A percentile compares a stretch with the other conserved stretches of the same genome.
Evolutionary conservation across 2,113 vertebrate genomes (phyloP).

Genomic region (Anoura caudifer): DNA sequence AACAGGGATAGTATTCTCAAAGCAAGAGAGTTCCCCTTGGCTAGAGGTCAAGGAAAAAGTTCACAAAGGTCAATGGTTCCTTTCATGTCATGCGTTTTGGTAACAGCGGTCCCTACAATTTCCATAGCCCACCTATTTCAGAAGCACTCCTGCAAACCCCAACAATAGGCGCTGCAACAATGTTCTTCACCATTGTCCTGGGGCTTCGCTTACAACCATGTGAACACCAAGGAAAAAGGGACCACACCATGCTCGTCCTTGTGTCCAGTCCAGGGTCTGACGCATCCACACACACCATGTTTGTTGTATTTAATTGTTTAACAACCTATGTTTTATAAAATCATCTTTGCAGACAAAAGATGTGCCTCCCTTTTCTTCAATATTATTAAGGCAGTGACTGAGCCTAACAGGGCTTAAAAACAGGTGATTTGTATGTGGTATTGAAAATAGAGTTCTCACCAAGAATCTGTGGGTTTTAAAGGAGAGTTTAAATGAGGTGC

Average conservation of each 20-base stretch:
- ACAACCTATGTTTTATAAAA: background rate
- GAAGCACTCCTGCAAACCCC: background rate
- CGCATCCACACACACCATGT: rapidly evolving
- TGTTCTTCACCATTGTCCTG: background rate
- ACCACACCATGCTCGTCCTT: background rate
- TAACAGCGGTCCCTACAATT: background rate
- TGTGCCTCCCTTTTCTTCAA: background rate
- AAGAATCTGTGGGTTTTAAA: background rate
- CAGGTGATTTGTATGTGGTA: background rate
- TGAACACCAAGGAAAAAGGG: rapidly evolving
- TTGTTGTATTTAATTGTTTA: background rate
- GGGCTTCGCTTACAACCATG: background rate
- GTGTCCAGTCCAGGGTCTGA: background rate
- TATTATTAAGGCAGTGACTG: background rate
- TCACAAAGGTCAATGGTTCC: rapidly evolving
- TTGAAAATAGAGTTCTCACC: background rate
- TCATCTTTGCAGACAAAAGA: background rate
- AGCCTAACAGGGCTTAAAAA: background rate
- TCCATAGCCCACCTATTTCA: rapidly evolving
- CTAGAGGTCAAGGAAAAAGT: background rate
- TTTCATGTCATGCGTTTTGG: background rate
- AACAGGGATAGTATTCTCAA: background rate
- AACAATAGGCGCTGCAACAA: background rate
- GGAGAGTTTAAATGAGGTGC: background rate
- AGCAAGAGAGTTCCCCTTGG: rapidly evolving